Base-by-base conservation (phyloP, 1,140 invertebrate species). In the Aphaenogaster ashmeadi region DNA sequence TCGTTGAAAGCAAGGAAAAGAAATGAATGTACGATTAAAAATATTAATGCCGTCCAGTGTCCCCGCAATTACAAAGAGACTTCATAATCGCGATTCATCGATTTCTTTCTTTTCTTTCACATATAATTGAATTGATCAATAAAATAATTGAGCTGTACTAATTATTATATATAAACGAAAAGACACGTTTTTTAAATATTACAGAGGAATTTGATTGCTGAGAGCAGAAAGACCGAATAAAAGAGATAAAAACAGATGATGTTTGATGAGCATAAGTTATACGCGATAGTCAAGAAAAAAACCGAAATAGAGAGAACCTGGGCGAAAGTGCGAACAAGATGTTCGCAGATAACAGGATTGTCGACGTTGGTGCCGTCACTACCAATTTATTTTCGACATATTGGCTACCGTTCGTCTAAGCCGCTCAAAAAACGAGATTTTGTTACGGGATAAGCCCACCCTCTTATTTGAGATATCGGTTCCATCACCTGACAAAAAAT, bases 341-440 rank as follows among this genome's bases (percentile, higher is more conserved):
- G 56, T 86, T 83, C 77, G 54, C 58, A 41, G 86, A 85, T 90
- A 80, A 75, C 66, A 66, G 79, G 89, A 56, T 66, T 44, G 64
- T 52, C 75, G 77, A 80, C 38, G 56, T 64, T 44, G n/a, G 54
- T 67, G 56, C 47, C 64, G 72, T 72, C 85, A 75, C 81, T 86
- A 90, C 88, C 90, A 91, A 91, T 91, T 90, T 91, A 91, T 88
- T 90, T 79, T 85, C 67, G 87, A 91, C 74, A 27, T 91, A 91
- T 90, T 69, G 54, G 60, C 79, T 72, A n/a, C n/a, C 27, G 44
- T 38, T 18, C n/a, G 72, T 27, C 33, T 33, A 2, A 83, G 18
- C 47, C 75, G 56, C 9, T 89, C 52, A 83, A 77, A 90, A 74
- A 84, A 78, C 67, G 69, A 62, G n/a, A 38, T 80, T 72, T 36